Percentiles rank a stretch among this genome's conserved stretches.
phyloP scores from a whole-genome alignment of 92 coral and sea anemone species.

The Ricordea florida region DNA sequence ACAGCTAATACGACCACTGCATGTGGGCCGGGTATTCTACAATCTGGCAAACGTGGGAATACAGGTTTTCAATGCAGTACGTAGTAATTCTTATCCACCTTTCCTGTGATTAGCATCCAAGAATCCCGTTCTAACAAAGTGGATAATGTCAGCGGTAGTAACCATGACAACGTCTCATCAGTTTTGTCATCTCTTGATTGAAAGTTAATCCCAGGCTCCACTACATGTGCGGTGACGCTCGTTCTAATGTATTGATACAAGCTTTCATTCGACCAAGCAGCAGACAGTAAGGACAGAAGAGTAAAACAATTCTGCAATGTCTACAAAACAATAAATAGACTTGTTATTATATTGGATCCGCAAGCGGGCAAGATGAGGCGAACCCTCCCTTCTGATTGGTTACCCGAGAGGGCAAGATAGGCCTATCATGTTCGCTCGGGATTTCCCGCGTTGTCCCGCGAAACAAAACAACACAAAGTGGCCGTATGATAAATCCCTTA shows the following conservation, averaged over 20 bases:
- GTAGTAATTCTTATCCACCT: constrained; percentile 30
- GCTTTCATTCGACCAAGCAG: constrained; percentile 33
- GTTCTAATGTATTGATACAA: background rate
- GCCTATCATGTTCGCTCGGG: too few relatives aligned
- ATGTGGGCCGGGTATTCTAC: too few relatives aligned
- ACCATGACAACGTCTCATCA: constrained; percentile 11
- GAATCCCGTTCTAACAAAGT: constrained; percentile 33
- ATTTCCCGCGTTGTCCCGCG: too few relatives aligned
- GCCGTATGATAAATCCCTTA: too few relatives aligned
- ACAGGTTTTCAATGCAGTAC: background rate
- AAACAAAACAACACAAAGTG: too few relatives aligned
- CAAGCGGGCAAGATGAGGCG: too few relatives aligned
- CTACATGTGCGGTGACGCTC: background rate
- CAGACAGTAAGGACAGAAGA: constrained; percentile 29
- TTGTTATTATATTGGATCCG: too few relatives aligned
- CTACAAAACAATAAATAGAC: constrained; percentile 24
- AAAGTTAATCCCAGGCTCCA: background rate
- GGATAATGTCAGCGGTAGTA: constrained; percentile 52
- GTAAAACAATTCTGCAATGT: constrained; percentile 33
- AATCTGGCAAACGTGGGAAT: background rate
- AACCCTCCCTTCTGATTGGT: too few relatives aligned
- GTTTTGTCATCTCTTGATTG: background rate
- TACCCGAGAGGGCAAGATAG: too few relatives aligned
- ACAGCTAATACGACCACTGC: too few relatives aligned
- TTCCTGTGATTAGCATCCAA: constrained; percentile 46